phyloP scores from a whole-genome alignment of 2,113 vertebrate genomes.

The Gymnobelideus leadbeateri region DNA sequence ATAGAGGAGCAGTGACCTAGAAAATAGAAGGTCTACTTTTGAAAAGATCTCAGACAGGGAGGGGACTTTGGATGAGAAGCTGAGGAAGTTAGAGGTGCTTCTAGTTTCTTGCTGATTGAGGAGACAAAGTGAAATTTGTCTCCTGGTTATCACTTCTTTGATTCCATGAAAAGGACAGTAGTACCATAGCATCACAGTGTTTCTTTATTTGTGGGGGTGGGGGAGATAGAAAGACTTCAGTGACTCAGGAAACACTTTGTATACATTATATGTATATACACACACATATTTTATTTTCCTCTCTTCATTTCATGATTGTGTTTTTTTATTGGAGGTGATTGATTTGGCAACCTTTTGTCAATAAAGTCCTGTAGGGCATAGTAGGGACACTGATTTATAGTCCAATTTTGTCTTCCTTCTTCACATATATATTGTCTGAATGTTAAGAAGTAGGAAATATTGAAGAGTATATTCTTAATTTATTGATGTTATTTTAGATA shows the following conservation, averaged over 20 bases:
- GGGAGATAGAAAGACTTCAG: neutral
- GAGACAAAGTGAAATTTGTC: neutral
- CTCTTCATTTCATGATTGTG: neutral
- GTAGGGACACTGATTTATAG: neutral
- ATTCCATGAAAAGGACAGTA: neutral
- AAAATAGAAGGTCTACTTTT: neutral
- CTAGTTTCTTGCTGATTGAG: neutral
- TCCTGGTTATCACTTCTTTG: neutral
- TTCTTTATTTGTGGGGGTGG: neutral
- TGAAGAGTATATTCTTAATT: neutral
- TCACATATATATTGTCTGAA: neutral
- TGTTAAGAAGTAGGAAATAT: neutral
- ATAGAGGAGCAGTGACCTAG: neutral
- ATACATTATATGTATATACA: neutral
- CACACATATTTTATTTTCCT: neutral
- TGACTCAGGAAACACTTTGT: neutral
- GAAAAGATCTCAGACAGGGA: neutral
- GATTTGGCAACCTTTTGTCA: neutral
- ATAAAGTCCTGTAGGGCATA: neutral
- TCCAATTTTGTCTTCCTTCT: neutral
- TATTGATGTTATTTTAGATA: neutral
- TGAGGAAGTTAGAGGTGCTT: neutral
- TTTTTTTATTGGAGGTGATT: neutral
- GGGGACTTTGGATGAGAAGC: neutral
- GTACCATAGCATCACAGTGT: neutral